phyloP scores from a whole-genome alignment of 2,113 vertebrate species.

The Haemorhous mexicanus region DNA sequence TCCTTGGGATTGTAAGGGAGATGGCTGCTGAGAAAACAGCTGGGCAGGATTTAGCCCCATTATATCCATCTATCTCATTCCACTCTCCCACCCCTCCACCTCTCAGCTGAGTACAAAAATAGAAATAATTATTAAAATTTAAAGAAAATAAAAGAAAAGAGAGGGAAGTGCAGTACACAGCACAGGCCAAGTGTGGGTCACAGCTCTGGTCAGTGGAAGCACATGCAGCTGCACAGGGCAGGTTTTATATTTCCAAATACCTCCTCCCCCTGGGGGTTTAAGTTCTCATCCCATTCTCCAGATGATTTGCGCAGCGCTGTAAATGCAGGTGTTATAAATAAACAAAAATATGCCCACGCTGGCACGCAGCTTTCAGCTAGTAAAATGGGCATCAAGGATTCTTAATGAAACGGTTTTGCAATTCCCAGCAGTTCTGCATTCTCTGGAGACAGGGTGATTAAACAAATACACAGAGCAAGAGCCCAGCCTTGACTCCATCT shows the following conservation, averaged over 20 bases:
- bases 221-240: not conserved
- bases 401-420: not conserved
- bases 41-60: slow-evolving; percentile 50
- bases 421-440: not conserved
- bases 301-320: not conserved
- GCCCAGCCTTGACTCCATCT: not conserved
- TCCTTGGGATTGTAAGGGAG: slow-evolving; percentile 36
- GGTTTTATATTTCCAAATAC: slow-evolving; percentile 13
- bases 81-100: not conserved
- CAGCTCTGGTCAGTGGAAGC: not conserved
- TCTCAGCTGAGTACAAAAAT: not conserved
- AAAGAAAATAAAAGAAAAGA: not conserved
- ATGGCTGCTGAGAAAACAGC: slow-evolving; percentile 57
- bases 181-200: not conserved
- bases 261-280: not conserved
- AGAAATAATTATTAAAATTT: not conserved
- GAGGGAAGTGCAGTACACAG: not conserved
- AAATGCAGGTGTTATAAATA: slow-evolving; percentile 42
- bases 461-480: not conserved
- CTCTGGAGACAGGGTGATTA: not conserved
- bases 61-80: not conserved
- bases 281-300: slow-evolving; percentile 4
- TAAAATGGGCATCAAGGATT: not conserved
- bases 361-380: not conserved
- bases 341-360: not conserved